Percentiles rank a stretch among this genome's conserved stretches.
Conservation (phyloP, 2,797 vertebrate species). For the Gobionotothen gibberifrons region DNA sequence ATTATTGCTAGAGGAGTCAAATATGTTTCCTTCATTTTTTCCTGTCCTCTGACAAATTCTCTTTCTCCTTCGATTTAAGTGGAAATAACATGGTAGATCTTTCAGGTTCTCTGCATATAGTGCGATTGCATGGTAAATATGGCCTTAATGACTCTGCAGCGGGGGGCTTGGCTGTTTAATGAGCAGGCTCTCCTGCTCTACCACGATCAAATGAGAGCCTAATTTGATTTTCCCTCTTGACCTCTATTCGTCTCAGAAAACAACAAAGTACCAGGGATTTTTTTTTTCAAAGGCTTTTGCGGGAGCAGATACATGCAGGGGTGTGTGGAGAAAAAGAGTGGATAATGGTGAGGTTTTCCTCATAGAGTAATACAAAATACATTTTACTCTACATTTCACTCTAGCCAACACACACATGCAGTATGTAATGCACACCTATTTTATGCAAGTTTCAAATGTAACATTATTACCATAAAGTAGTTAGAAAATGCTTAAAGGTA, state of each 20-base stretch:
- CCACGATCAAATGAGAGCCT: conserved; percentile 72
- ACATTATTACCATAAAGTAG: not conserved
- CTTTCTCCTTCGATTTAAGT: conserved; percentile 56
- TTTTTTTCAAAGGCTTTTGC: conserved; percentile 55
- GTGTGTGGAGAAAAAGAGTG: conserved; percentile 30
- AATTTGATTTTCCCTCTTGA: conserved; percentile 80
- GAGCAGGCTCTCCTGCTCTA: conserved; percentile 62
- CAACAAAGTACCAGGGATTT: conserved; percentile 51
- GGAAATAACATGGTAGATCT: conserved; percentile 38
- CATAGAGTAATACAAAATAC: conserved; percentile 12
- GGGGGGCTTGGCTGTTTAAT: conserved; percentile 64
- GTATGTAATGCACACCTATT: not conserved
- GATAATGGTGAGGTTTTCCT: conserved; percentile 42
- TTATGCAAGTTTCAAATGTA: not conserved
- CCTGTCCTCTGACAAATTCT: conserved; percentile 21
- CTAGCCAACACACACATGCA: not conserved
- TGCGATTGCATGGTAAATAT: conserved; percentile 62
- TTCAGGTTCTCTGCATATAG: conserved; percentile 33
- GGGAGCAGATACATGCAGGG: conserved; percentile 27
- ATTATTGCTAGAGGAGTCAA: not conserved
- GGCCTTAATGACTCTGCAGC: conserved; percentile 71
- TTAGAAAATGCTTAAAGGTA: not conserved
- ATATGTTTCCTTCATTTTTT: conserved; percentile 6
- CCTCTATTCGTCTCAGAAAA: conserved; percentile 72
- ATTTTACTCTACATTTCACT: conserved; percentile 13